A percentile compares a stretch with the other conserved stretches of the same genome.
Evolutionary conservation across 2,888 invertebrate genomes (phyloP).

Genomic region (Pterostichus niger): DNA sequence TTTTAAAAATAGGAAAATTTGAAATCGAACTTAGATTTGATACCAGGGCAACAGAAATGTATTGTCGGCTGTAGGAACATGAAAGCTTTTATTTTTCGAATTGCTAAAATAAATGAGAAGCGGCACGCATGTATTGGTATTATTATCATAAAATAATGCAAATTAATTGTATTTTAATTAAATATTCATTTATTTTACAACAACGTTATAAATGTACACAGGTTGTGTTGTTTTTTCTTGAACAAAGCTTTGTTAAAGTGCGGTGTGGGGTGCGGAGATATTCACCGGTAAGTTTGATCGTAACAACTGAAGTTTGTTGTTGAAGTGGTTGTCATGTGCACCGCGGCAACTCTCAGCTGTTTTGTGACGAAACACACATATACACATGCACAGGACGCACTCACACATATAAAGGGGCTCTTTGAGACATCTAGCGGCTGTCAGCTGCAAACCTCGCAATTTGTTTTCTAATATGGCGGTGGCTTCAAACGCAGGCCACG

Average conservation of each 20-base stretch:
- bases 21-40: too few relatives aligned
- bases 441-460: conserved; percentile 75
- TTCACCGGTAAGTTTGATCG: conserved; percentile 58
- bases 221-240: conserved; percentile 12
- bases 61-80: not conserved
- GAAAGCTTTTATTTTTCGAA: not conserved
- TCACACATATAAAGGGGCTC: conserved; percentile 69
- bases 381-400: conserved; percentile 13
- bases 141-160: too few relatives aligned
- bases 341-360: conserved; percentile 55
- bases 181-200: not conserved
- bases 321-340: conserved; percentile 66
- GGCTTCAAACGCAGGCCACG: conserved; percentile 74
- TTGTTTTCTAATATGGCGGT: conserved; percentile 76
- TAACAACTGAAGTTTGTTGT: conserved; percentile 66
- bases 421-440: conserved; percentile 77
- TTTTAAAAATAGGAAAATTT: too few relatives aligned
- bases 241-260: not conserved
- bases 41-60: not conserved
- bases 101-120: too few relatives aligned
- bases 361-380: conserved; percentile 49
- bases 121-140: too few relatives aligned
- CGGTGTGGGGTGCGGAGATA: conserved; percentile 5
- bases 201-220: not conserved
- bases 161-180: too few relatives aligned